Percentiles rank a stretch among this genome's conserved stretches.
These are phyloP conservation scores for Diphyllodes magnificus DNA, from an alignment of 2,113 vertebrate genomes.

Conservation along the genomic window DNA sequence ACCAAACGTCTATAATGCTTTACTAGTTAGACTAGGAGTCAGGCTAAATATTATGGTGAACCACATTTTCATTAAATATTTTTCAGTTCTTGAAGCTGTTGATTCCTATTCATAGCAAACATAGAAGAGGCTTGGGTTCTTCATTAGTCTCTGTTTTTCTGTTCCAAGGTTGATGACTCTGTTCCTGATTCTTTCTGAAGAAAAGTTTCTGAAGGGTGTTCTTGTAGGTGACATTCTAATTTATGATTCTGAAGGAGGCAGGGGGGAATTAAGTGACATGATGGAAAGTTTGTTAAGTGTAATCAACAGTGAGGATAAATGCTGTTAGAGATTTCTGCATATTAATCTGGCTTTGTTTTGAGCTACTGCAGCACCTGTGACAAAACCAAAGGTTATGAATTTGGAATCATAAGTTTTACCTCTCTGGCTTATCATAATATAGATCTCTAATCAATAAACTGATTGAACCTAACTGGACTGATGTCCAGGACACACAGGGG, in stretches of 20 bases:
- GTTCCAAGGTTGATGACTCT: not conserved
- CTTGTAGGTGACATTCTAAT: conserved; percentile 44
- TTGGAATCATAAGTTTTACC: not conserved
- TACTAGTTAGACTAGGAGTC: not conserved
- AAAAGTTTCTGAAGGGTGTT: conserved; percentile 30
- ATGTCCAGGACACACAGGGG: not conserved
- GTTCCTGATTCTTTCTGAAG: not conserved
- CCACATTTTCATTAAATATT: not conserved
- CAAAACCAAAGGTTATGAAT: not conserved
- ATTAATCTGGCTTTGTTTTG: conserved; percentile 44
- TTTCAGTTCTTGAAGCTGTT: not conserved
- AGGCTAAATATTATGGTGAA: not conserved
- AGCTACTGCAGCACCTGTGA: not conserved
- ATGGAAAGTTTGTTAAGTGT: conserved; percentile 56
- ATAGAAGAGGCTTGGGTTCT: not conserved
- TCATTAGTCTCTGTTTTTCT: not conserved
- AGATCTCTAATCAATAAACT: not conserved
- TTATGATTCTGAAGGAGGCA: conserved; percentile 23
- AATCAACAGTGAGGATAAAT: conserved; percentile 46
- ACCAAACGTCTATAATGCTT: not conserved
- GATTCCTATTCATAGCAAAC: not conserved
- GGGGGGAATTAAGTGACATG: conserved; percentile 28
- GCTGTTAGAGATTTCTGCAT: conserved; percentile 35
- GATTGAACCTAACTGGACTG: not conserved
- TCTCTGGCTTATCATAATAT: not conserved